Base-by-base conservation (phyloP, 1,140 invertebrate species). In the Araneus ventricosus region DNA sequence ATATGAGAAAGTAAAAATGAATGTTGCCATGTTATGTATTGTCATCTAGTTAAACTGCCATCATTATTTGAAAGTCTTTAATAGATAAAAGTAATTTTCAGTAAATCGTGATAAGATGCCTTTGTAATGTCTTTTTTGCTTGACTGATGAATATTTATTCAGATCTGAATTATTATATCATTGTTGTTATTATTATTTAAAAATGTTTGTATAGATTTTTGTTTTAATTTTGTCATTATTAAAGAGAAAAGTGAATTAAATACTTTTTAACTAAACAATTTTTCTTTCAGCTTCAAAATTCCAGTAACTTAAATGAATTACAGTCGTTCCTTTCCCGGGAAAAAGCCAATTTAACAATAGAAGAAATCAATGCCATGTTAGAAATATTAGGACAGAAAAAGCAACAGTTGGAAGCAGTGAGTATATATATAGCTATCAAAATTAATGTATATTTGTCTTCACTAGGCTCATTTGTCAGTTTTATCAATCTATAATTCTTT, bases 281-380 rank as follows among this genome's bases (percentile, higher is more conserved):
- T 30, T 41, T 34, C 24, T 63, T 92, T 88, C 52, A 80, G 63
- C 63, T 89, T 82, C 88, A 94, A 80, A 94, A 94, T 80, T 79
- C 87, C 10, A 92, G 94, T 30, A 93, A 86, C 45, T 52, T 94
- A 41, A 94, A 92, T 87, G 95, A 95, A 82, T 89, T 95, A 41
- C 93, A 95, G 75, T 94, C 94, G 82, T 94, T 95, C 59, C 92
- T 95, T 41, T 90, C 93, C 20, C 82, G 94, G 92, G 95, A 95
- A 94, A 90, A 93, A 7, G 95, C 95, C 63, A 95, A 94, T 61
- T 96, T 98, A 88, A 97, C 97, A 80, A 95, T 98, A 24, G 96
- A 97, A 1, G 97, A 98, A 95, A 97, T 99, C 0, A 97, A 98
- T 94, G 96, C 97, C 4, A 97, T 99, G 96, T 95, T 99, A 34